These are phyloP conservation scores for Meleagris gallopavo DNA, from an alignment of 2,113 vertebrate genomes.

Conservation along the genomic window DNA sequence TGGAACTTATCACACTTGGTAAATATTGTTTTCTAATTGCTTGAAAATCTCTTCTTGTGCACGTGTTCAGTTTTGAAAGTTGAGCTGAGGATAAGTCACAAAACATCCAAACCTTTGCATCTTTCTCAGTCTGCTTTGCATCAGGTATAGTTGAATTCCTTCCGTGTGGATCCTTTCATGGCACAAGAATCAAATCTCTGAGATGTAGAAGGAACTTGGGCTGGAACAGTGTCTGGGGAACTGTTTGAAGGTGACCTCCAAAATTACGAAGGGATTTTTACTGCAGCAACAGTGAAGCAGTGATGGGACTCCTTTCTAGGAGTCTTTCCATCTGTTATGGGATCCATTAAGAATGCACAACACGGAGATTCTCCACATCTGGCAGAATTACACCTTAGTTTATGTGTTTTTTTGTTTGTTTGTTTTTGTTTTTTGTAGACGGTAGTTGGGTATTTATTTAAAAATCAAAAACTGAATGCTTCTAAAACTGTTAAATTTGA, in stretches of 20 bases:
- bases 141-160: neutral
- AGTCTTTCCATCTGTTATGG: too few species aligned
- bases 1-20: neutral
- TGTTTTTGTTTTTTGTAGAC: neutral
- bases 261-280: neutral
- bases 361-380: neutral
- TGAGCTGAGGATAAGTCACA: neutral
- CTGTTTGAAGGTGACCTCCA: neutral
- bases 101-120: neutral
- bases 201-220: neutral
- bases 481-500: neutral
- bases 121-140: accelerated
- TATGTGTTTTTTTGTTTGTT: neutral
- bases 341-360: neutral
- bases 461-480: neutral
- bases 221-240: neutral
- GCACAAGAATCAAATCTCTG: neutral
- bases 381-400: neutral
- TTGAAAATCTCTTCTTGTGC: neutral
- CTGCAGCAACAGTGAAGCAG: neutral
- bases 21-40: neutral
- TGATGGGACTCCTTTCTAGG: too few species aligned
- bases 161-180: neutral
- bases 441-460: neutral
- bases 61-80: neutral